Evolutionary conservation across 1,140 invertebrate genomes (phyloP).

Genomic region (Brachionus rubens): DNA sequence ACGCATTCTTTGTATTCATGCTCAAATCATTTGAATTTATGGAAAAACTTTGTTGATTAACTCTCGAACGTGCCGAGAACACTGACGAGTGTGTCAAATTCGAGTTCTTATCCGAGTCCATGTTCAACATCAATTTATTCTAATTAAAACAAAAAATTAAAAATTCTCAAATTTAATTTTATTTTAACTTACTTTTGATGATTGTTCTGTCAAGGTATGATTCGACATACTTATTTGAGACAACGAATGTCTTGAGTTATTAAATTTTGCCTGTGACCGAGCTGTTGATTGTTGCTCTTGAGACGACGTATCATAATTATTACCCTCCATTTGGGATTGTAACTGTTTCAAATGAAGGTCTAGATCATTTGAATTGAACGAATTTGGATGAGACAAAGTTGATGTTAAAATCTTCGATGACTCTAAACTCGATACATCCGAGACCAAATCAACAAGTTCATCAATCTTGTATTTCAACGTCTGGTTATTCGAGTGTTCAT

Average conservation of each 20-base stretch:
- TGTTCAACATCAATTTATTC: conserved; percentile 4
- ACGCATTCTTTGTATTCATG: not conserved
- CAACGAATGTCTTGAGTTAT: not conserved
- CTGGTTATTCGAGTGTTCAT: not conserved
- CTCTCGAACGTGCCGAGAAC: not conserved
- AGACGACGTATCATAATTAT: not conserved
- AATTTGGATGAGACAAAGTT: not conserved
- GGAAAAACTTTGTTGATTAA: conserved; percentile 26
- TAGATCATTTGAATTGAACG: conserved; percentile 29
- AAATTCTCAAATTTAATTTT: too few relatives aligned
- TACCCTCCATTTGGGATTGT: conserved; percentile 9
- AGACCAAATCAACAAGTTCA: not conserved
- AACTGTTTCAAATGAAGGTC: conserved; percentile 9
- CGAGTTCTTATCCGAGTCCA: not conserved
- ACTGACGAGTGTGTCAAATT: conserved; percentile 16
- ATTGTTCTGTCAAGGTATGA: not conserved
- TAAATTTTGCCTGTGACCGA: not conserved
- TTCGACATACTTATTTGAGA: not conserved
- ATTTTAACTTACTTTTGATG: not conserved
- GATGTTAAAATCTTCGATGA: not conserved
- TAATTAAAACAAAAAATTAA: not conserved
- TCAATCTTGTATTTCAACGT: not conserved
- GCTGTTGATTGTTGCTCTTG: conserved; percentile 5
- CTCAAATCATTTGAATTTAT: conserved; percentile 33
- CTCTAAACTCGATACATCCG: not conserved